Evolutionary conservation across 2,113 vertebrate species (phyloP).

Genomic region (Platycercus adscitus): DNA sequence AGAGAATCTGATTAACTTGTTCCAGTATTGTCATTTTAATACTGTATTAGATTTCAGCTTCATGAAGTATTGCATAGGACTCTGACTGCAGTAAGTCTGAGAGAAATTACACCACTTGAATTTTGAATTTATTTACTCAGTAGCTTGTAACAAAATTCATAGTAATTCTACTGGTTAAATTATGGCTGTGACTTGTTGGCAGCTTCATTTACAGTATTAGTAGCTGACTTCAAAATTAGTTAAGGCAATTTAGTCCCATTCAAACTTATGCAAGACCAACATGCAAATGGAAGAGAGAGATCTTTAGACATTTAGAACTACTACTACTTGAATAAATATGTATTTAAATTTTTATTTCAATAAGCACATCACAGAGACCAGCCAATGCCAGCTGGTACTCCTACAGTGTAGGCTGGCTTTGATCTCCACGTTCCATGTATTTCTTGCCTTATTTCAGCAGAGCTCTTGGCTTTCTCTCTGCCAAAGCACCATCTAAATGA

Average conservation of each 20-base stretch:
- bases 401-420: neutral
- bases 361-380: neutral
- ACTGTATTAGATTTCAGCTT: neutral
- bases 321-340: neutral
- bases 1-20: neutral
- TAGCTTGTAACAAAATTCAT: conserved; percentile 2
- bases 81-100: neutral
- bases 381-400: neutral
- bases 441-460: neutral
- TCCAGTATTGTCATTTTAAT: neutral
- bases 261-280: conserved; percentile 10
- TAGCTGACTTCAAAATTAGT: conserved; percentile 8
- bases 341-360: conserved; percentile 25
- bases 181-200: neutral
- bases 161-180: neutral
- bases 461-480: neutral
- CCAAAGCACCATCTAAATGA: neutral
- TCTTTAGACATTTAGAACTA: neutral
- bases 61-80: neutral
- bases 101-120: neutral
- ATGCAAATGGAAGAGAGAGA: neutral
- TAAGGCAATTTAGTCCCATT: conserved; percentile 9
- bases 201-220: conserved; percentile 39
- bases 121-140: conserved; percentile 16
- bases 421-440: neutral